Evolutionary conservation across 1,140 invertebrate species (phyloP), one percentile per base, ranked within the genome.

Genomic region (Prorops nasuta): DNA sequence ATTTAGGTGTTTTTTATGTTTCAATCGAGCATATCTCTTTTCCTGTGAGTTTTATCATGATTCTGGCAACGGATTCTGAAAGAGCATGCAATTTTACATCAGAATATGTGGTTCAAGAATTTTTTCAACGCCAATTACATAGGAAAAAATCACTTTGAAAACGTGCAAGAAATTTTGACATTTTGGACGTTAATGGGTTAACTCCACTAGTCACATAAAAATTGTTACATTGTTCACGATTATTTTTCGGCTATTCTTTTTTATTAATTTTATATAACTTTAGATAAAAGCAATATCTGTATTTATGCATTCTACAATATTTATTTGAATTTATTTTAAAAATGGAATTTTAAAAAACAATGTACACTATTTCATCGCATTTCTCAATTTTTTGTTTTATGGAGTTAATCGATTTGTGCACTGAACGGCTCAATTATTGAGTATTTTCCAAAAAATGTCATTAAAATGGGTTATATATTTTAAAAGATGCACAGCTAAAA

Each of bases 341-440:
- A 51, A 3, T n/a, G 40, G 41, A 51, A 51, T 51, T 51, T 51
- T 37, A 44, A 51, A 51, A 51, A 51, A 38, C 22, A 44, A 51
- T 51, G 2, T 51, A 44, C 21, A 44, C 31, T 44, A 39, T 32
- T 44, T 51, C 36, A 44, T 51, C 42, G 16, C 42, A 2, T 51
- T 40, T 45, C 49, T 51, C 42, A 15, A 32, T 37, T 47, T 20
- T 19, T 28, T 41, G 15, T 18, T 50, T 15, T 0, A 36, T 43
- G 31, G 21, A 47, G 32, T 40, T 28, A 20, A 47, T 21, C 34
- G 31, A 48, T 48, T 19, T 15, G 32, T 28, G 31, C 20, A 46
- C 24, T 56, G 24, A 28, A 28, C 24, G 10, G 24, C 24, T 28
- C 24, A 28, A 6, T 6, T 28, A 28, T 4, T 28, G 24, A 4